Percentiles rank a stretch among this genome's conserved stretches.
These are phyloP conservation scores for Todiramphus chloris DNA, from an alignment of 2,113 vertebrate genomes.

Conservation along the genomic window DNA sequence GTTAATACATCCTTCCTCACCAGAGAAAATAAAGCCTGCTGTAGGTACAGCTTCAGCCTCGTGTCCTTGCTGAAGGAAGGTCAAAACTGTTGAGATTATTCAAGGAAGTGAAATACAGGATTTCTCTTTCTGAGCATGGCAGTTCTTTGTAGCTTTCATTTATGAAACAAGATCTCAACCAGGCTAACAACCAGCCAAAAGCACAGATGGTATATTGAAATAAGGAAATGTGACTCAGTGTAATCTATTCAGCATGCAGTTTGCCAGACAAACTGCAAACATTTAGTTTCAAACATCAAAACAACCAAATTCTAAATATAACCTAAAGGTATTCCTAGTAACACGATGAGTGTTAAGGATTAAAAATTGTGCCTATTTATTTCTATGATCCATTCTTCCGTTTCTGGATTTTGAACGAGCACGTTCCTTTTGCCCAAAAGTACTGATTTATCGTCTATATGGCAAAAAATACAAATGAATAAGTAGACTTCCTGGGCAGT, in stretches of 20 bases:
- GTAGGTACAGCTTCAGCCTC: neutral
- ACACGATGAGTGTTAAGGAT: neutral
- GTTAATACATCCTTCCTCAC: neutral
- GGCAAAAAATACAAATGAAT: neutral
- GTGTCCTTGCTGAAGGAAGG: neutral
- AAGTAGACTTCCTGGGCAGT: neutral
- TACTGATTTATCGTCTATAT: neutral
- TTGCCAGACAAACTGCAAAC: conserved; percentile 59
- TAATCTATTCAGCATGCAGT: conserved; percentile 32
- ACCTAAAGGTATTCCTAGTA: conserved; percentile 13
- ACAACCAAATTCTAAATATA: conserved; percentile 18
- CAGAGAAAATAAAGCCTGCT: neutral
- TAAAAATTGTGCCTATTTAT: neutral
- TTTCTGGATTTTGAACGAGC: neutral
- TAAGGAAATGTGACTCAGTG: conserved; percentile 41
- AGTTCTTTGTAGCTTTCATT: conserved; percentile 17
- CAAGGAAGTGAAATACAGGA: neutral
- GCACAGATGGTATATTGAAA: conserved; percentile 64
- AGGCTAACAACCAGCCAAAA: conserved; percentile 29
- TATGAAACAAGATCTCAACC: conserved; percentile 18
- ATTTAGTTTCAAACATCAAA: conserved; percentile 58
- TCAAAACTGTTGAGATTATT: neutral
- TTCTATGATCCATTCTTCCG: neutral
- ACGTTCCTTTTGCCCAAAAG: neutral
- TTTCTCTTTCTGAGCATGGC: neutral